Base-by-base conservation (phyloP, 2,888 invertebrate species). In the Drosophila anceps region DNA sequence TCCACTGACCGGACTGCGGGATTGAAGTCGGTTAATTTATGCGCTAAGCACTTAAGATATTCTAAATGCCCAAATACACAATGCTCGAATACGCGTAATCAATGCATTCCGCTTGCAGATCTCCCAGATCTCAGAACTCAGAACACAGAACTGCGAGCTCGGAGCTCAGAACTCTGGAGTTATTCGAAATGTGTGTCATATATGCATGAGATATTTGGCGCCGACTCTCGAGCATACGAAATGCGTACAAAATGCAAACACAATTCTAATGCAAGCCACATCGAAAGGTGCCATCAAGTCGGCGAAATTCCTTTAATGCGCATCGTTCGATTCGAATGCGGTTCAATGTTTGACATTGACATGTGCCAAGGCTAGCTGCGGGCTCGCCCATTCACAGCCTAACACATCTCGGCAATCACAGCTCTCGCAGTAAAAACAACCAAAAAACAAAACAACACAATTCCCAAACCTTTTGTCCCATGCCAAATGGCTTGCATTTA, bases 211-310 rank as follows among this genome's bases (percentile, higher is more conserved):
- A 82, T 77, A 58, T 83, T 84, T 81, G 84, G 82, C 90, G 84
- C 84, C 90, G 72, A 86, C 50, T 62, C 69, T 79, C 50, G 44
- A 63, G 71, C 69, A 88, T 74, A 78, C 83, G 59, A 80, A 79
- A 76, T 78, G 62, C 62, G 51, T 29, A 60, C 15, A 57, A 77
- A 77, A 74, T 78, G 73, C 76, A 76, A 78, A 72, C 46, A 60
- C 68, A 58, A 78, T 72, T 76, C 86, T 74, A 88, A 85, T 86
- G 78, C 84, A 78, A 63, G 46, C 15, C 64, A 69, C 59, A 65
- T 70, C 68, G 86, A 83, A 88, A 90, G 89, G 90, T 88, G 87
- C 89, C 90, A 86, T 55, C 57, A 84, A 89, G 89, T 89, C 87
- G 89, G 80, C 65, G 55, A 83, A 86, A 89, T 90, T 88, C 84